Percentiles rank a stretch among this genome's conserved stretches.
phyloP scores from a whole-genome alignment of 2,888 invertebrate genomes.

The Meghimatium bilineatum region DNA sequence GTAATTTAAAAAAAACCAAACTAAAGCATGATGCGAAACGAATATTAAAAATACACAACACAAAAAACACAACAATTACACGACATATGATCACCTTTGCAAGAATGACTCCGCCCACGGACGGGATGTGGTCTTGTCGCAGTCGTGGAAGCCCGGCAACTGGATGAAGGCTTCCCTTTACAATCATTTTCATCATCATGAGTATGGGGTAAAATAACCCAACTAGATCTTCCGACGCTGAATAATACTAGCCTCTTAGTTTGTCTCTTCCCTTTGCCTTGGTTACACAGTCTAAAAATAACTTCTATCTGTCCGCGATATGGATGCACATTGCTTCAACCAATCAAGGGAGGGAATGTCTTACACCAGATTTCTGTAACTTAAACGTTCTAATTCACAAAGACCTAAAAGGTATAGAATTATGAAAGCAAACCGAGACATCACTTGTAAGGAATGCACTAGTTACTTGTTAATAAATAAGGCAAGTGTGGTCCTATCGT shows the following conservation, averaged over 20 bases:
- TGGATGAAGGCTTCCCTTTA: slow-evolving; percentile 44
- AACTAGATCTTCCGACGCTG: background rate
- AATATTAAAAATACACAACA: background rate
- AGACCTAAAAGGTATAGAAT: no score
- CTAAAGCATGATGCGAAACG: no score
- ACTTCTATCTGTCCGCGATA: background rate
- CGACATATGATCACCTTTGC: slow-evolving; percentile 31
- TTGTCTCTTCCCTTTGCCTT: background rate
- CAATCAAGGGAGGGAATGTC: background rate
- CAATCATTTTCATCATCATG: slow-evolving; percentile 48
- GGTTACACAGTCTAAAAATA: background rate
- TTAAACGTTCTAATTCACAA: no score
- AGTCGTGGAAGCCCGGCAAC: slow-evolving; percentile 38
- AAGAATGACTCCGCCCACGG: slow-evolving; percentile 40
- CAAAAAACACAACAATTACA: background rate
- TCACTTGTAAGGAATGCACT: background rate
- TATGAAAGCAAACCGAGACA: background rate
- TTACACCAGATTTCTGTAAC: no score
- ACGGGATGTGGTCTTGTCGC: slow-evolving; percentile 30
- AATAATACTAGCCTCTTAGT: background rate
- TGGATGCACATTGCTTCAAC: background rate
- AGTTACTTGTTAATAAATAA: no score
- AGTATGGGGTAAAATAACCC: background rate
- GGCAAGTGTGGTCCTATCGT: no score
- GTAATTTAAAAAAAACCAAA: no score